A percentile compares a stretch with the other conserved stretches of the same genome.
phyloP scores from a whole-genome alignment of 2,888 invertebrate genomes.

The Eupsilia transversa region DNA sequence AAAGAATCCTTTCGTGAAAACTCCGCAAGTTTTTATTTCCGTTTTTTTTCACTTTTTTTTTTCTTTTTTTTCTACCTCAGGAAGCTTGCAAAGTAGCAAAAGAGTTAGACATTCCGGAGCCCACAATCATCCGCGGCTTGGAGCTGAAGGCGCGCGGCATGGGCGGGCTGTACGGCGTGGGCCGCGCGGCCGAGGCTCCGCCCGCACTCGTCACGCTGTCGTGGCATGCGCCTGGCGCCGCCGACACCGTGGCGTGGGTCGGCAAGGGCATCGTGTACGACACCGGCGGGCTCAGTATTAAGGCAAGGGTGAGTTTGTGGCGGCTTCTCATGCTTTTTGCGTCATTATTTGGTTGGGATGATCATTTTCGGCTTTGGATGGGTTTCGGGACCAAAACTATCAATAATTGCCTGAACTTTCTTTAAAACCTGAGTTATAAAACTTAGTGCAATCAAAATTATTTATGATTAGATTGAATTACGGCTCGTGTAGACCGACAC shows the following conservation, averaged over 20 bases:
- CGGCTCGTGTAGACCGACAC: no score
- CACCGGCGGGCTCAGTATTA: constrained; percentile 97
- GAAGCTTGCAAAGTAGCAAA: constrained; percentile 92
- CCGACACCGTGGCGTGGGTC: constrained; percentile 94
- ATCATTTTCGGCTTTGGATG: background rate
- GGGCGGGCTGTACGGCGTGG: constrained; percentile 97
- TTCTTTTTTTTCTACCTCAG: constrained; percentile 78
- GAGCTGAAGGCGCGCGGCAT: constrained; percentile 94
- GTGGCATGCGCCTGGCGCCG: constrained; percentile 91
- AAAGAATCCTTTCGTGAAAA: background rate
- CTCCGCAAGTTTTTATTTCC: no score
- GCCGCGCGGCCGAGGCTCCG: constrained; percentile 90
- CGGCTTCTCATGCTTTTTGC: constrained; percentile 9
- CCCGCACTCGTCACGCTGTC: constrained; percentile 92
- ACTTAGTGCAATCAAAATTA: no score
- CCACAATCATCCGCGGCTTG: constrained; percentile 94
- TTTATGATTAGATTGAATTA: no score
- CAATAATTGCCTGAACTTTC: no score
- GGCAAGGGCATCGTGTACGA: constrained; percentile 99
- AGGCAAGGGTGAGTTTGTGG: constrained; percentile 92
- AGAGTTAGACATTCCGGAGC: constrained; percentile 91
- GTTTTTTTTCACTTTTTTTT: no score
- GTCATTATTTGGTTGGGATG: background rate
- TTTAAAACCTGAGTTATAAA: no score
- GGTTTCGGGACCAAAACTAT: background rate